Evolutionary conservation across 2,113 vertebrate genomes (phyloP).

Genomic region (Bubo bubo): DNA sequence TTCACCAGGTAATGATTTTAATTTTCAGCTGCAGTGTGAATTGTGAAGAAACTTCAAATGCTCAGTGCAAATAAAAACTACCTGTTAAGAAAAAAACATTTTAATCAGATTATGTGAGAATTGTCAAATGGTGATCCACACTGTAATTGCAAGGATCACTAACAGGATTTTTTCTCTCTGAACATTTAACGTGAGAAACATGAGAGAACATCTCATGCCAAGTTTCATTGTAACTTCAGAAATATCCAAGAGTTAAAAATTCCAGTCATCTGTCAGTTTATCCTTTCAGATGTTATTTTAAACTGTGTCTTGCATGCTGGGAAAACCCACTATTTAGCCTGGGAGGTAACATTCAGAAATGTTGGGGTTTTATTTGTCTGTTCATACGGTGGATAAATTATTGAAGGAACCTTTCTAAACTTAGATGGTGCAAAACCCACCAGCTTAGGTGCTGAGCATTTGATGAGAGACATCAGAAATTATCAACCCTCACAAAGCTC

Average conservation of each 20-base stretch:
- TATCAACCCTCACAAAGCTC: background rate
- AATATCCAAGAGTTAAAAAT: background rate
- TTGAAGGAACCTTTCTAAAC: background rate
- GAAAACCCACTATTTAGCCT: background rate
- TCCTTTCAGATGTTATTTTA: constrained; percentile 29
- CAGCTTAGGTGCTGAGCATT: background rate
- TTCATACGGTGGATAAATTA: background rate
- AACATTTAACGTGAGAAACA: background rate
- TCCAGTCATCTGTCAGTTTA: background rate
- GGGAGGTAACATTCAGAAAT: background rate
- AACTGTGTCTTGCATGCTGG: constrained; percentile 24
- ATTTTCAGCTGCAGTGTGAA: constrained; percentile 28
- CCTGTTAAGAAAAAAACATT: background rate
- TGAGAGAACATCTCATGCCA: background rate
- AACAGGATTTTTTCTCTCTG: background rate
- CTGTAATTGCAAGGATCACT: background rate
- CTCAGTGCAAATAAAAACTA: background rate
- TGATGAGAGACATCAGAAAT: background rate
- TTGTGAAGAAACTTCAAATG: background rate
- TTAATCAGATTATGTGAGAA: background rate
- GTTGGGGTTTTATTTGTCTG: background rate
- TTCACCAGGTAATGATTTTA: constrained; percentile 91
- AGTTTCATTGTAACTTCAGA: background rate
- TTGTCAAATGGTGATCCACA: background rate
- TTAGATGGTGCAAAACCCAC: background rate